A percentile compares a stretch with the other conserved stretches of the same genome.
Evolutionary conservation across 2,113 vertebrate genomes (phyloP).

Genomic region (Tonatia bakeri): DNA sequence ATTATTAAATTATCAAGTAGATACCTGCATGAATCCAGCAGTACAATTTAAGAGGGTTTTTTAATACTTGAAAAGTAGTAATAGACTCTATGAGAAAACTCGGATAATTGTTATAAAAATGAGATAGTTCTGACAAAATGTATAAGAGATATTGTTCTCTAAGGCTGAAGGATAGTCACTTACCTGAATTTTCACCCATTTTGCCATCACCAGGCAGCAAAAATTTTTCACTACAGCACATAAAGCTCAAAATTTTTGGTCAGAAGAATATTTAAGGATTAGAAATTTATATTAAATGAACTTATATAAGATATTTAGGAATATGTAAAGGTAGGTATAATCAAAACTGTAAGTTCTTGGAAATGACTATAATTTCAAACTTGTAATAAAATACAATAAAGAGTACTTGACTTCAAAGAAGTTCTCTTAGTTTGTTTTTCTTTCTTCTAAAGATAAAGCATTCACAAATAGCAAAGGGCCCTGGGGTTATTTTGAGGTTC

Average conservation of each 20-base stretch:
- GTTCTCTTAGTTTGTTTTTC: neutral
- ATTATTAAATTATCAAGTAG: neutral
- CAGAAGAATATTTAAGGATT: neutral
- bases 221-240: neutral
- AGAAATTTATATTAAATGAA: neutral
- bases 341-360: neutral
- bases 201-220: neutral
- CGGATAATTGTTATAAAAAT: neutral
- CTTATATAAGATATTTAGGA: neutral
- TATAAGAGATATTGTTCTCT: neutral
- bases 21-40: neutral
- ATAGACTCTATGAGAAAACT: neutral
- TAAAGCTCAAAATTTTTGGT: neutral
- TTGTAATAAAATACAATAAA: neutral
- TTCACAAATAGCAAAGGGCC: neutral
- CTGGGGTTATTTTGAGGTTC: accelerated
- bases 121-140: neutral
- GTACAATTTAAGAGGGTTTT: neutral
- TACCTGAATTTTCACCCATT: neutral
- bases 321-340: neutral
- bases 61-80: neutral
- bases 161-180: accelerated
- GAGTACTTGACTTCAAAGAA: neutral
- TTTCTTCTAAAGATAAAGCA: neutral
- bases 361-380: neutral